These are phyloP conservation scores for Pangasius krempfi DNA, from an alignment of 2,797 vertebrate genomes.

Conservation along the genomic window DNA sequence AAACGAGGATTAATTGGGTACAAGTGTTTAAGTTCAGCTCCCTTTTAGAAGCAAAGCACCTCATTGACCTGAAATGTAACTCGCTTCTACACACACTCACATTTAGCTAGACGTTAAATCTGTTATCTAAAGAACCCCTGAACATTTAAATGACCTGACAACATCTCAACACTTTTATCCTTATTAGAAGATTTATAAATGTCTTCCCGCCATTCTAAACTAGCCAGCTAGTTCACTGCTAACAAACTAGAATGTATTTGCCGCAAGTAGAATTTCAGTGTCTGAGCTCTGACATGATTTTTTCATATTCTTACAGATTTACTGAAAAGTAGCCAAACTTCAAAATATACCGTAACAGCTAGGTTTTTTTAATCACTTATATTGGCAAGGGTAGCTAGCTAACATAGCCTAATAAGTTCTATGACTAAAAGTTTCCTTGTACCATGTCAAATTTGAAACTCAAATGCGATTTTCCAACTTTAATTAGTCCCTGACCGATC, in stretches of 20 bases:
- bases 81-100: neutral
- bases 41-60: neutral
- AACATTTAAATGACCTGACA: no score
- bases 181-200: neutral
- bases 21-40: constrained; percentile 1
- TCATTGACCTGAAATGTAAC: neutral
- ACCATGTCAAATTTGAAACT: no score
- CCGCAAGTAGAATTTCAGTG: neutral
- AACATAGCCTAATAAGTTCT: no score
- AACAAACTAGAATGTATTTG: neutral
- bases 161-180: neutral
- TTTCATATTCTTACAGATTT: neutral
- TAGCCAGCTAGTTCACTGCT: neutral
- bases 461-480: no score
- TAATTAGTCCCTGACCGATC: no score
- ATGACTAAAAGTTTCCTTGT: no score
- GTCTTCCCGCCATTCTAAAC: neutral
- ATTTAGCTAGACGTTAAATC: no score
- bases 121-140: neutral
- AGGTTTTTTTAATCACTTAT: no score
- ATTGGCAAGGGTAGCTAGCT: no score
- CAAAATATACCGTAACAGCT: no score
- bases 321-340: neutral
- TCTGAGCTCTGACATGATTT: neutral
- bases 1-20: constrained; percentile 28